These are phyloP conservation scores for Ornithoptera alexandrae DNA, from an alignment of 2,888 invertebrate species.

Conservation along the genomic window DNA sequence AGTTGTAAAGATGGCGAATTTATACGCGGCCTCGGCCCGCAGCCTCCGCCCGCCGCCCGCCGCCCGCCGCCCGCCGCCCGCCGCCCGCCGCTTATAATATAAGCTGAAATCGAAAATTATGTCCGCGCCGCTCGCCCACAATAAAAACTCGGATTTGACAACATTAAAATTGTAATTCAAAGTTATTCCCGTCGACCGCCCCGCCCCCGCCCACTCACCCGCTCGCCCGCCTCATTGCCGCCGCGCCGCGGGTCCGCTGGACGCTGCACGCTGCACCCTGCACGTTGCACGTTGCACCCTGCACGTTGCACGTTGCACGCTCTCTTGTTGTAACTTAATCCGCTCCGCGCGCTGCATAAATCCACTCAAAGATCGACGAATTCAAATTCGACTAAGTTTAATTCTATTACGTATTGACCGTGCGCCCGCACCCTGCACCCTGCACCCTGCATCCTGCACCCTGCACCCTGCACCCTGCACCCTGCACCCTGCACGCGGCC, in stretches of 20 bases:
- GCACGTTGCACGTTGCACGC: constrained; percentile 30
- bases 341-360: constrained; percentile 7
- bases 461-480: constrained; percentile 3
- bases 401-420: constrained; percentile 19
- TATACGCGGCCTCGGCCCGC: constrained; percentile 55
- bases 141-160: constrained; percentile 78
- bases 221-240: constrained; percentile 66
- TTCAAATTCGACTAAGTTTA: constrained; percentile 28
- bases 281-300: constrained; percentile 28
- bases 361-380: constrained; percentile 15
- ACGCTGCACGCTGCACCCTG: no score
- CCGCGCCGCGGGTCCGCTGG: constrained; percentile 26
- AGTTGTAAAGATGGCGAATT: constrained; percentile 76
- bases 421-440: constrained; percentile 2
- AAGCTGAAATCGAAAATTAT: constrained; percentile 74
- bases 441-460: constrained; percentile 1
- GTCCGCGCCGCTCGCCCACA: constrained; percentile 62
- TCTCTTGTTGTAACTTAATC: constrained; percentile 40
- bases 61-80: constrained; percentile 60
- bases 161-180: constrained; percentile 79
- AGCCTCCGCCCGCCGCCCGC: constrained; percentile 36
- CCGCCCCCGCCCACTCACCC: no score
- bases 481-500: no score
- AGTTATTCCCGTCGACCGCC: constrained; percentile 74
- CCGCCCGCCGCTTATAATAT: constrained; percentile 73